Base-by-base conservation (phyloP, 2,797 vertebrate species). In the Onychomys leucogaster region DNA sequence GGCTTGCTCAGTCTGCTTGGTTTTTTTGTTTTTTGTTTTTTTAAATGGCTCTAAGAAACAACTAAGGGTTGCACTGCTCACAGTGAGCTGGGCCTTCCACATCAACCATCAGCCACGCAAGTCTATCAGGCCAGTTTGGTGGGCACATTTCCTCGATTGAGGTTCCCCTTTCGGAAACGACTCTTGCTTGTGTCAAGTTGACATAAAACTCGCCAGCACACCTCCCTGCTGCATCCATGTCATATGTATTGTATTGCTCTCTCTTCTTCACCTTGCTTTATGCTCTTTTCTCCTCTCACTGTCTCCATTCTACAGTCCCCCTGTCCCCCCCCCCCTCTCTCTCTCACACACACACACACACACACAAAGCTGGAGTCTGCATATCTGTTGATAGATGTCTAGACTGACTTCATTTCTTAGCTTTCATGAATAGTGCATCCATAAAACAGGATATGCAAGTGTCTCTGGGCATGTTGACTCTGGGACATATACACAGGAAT, bases 91-190 rank as follows among this genome's bases (percentile, higher is more conserved):
- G 52, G 19, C 34, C n/a, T 57, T 57, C 52, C 52, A 81, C 34
- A 57, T 13, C 7, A 0, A 32, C 34, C 6, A 6, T 11, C 34
- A n/a, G n/a, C n/a, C n/a, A n/a, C n/a, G n/a, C n/a, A n/a, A n/a
- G n/a, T n/a, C n/a, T n/a, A n/a, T n/a, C n/a, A n/a, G 67, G 67
- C 32, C 32, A 69, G 23, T n/a, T 25, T n/a, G 32, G 52, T 52
- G 52, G 52, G 52, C 13, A 34, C 49, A 57, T 80, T n/a, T 80
- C 34, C 34, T 57, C 52, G n/a, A 23, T 4, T n/a, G 55, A 57
- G 32, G 52, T 52, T 57, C n/a, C 6, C 55, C 11, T 82, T 82
- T 10, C 23, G 9, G 25, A 82, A 61, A 27, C 17, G n/a, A 25
- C 55, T 59, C 23, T 59, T 25, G 55, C 37, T 29, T 59, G n/a